A percentile compares a stretch with the other conserved stretches of the same genome.
These are phyloP conservation scores for Spheniscus humboldti DNA, from an alignment of 2,797 vertebrate species.

Conservation along the genomic window DNA sequence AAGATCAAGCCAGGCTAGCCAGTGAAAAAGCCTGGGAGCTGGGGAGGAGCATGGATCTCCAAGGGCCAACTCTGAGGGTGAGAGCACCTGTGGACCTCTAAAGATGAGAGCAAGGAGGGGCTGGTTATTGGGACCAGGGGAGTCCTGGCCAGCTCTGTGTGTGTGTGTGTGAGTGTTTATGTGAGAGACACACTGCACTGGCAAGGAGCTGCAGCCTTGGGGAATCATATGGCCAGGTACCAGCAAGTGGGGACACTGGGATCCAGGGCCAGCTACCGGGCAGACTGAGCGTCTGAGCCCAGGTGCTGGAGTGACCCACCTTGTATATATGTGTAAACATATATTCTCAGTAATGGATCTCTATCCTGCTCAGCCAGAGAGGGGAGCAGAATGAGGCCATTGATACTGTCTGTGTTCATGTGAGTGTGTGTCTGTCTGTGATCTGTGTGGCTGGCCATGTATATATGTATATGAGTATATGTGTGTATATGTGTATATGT, in stretches of 20 bases:
- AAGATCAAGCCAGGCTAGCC: neutral
- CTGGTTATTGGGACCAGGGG: neutral
- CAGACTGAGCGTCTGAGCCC: neutral
- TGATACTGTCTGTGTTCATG: neutral
- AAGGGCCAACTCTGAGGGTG: neutral
- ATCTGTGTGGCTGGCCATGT: no score
- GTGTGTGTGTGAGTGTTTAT: no score
- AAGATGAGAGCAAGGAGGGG: neutral
- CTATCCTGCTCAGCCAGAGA: neutral
- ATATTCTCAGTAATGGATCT: neutral
- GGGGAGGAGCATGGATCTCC: no score
- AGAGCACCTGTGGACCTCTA: neutral
- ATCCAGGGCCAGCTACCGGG: neutral
- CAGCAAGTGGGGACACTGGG: neutral
- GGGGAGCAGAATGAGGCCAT: neutral
- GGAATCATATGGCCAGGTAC: neutral
- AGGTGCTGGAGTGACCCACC: neutral
- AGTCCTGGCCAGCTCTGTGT: neutral
- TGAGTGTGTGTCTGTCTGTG: neutral
- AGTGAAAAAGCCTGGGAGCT: neutral
- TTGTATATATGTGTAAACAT: fast-evolving
- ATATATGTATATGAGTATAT: no score
- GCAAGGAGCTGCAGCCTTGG: neutral
- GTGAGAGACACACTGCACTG: neutral
- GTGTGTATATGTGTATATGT: neutral